A percentile compares a stretch with the other conserved stretches of the same genome.
Conservation (phyloP, 2,888 invertebrate genomes). For the Aphidius colemani region DNA sequence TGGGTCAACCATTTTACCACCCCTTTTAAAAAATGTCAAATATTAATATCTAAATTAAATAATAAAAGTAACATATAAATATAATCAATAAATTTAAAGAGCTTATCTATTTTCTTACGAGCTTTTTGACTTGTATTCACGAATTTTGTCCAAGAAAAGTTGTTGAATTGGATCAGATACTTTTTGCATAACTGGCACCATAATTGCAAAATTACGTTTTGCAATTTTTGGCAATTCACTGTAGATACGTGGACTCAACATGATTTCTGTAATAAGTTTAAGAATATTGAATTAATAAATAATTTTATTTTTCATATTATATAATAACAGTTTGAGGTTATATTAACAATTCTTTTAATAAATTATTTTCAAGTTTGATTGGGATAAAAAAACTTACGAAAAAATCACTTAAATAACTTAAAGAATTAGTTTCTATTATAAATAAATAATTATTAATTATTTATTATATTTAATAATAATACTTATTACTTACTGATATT, state of each 20-base stretch:
- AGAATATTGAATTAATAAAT: slow-evolving; percentile 1
- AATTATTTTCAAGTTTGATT: slow-evolving; percentile 1
- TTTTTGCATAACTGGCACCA: slow-evolving; percentile 71
- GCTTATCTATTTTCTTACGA: slow-evolving; percentile 66
- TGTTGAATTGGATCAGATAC: slow-evolving; percentile 90
- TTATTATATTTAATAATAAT: not conserved
- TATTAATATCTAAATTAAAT: slow-evolving; percentile 8
- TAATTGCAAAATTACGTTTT: slow-evolving; percentile 73
- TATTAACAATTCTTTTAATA: slow-evolving; percentile 14
- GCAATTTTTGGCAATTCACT: slow-evolving; percentile 46
- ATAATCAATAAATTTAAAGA: too few relatives aligned
- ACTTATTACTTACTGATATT: not conserved
- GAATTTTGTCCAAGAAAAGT: slow-evolving; percentile 88
- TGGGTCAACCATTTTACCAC: slow-evolving; percentile 82
- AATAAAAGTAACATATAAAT: not conserved
- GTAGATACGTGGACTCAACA: slow-evolving; percentile 47
- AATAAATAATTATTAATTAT: not conserved
- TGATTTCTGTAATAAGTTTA: slow-evolving; percentile 10
- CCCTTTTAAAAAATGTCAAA: slow-evolving; percentile 63
- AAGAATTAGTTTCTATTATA: slow-evolving; percentile 12
- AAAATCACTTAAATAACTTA: slow-evolving; percentile 3
- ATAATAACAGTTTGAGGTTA: slow-evolving; percentile 8
- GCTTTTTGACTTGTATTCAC: slow-evolving; percentile 87
- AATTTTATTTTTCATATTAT: not conserved
- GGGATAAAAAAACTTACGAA: slow-evolving; percentile 14